These are phyloP conservation scores for Acanthoscelides obtectus DNA, from an alignment of 2,888 invertebrate genomes.

Conservation along the genomic window DNA sequence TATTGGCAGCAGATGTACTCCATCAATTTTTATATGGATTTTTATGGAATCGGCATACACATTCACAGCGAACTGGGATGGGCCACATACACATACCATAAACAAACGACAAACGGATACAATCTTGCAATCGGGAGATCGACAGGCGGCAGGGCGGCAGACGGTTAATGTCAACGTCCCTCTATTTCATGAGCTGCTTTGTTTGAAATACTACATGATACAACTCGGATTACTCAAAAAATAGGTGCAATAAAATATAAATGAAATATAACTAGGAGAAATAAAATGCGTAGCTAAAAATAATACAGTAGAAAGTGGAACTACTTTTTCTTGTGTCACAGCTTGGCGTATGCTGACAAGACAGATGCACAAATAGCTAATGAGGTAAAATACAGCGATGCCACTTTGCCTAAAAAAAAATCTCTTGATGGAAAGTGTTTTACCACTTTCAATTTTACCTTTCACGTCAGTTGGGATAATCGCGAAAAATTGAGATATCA, in stretches of 20 bases:
- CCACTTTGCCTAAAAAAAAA: not conserved
- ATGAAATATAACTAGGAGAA: not conserved
- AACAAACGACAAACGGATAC: conserved; percentile 31
- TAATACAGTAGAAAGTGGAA: not conserved
- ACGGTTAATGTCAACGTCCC: not conserved
- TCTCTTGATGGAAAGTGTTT: no score
- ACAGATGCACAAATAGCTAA: conserved; percentile 1
- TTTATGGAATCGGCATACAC: conserved; percentile 47
- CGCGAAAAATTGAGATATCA: no score
- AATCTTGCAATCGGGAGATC: conserved; percentile 21
- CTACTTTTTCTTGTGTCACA: conserved; percentile 9
- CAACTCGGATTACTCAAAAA: not conserved
- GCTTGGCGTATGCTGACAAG: conserved; percentile 14
- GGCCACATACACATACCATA: conserved; percentile 48
- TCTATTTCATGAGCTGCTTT: not conserved
- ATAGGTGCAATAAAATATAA: conserved; percentile 14
- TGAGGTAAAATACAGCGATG: not conserved
- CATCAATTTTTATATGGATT: conserved; percentile 39
- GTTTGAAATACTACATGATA: not conserved
- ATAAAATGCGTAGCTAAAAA: not conserved
- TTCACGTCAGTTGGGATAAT: no score
- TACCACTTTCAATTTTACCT: no score
- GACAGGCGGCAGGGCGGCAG: conserved; percentile 9
- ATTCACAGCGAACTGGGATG: conserved; percentile 50
- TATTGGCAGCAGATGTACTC: conserved; percentile 44